Conservation (phyloP, 2,888 invertebrate genomes). For the Synergus gifuensis region DNA sequence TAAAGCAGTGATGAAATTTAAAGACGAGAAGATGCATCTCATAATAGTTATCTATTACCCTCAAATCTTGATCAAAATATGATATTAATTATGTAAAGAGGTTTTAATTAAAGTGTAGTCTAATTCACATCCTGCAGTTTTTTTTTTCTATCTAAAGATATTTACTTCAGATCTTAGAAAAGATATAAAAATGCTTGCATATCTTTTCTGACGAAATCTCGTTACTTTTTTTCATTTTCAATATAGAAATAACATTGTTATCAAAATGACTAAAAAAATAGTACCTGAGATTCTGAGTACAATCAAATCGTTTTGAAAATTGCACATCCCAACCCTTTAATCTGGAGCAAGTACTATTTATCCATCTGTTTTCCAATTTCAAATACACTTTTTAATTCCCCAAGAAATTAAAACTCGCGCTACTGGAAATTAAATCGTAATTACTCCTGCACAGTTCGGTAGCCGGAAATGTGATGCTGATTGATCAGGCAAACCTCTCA, state of each 20-base stretch:
- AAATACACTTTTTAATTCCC: constrained; percentile 6
- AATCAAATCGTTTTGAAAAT: constrained; percentile 24
- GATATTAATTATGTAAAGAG: too few species aligned
- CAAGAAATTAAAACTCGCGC: constrained; percentile 4
- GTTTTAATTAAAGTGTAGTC: too few species aligned
- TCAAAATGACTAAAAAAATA: background rate
- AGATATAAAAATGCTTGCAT: too few species aligned
- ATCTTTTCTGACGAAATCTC: too few species aligned
- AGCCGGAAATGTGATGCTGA: constrained; percentile 31
- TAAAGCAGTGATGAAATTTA: constrained; percentile 43
- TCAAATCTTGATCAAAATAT: background rate
- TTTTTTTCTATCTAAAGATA: too few species aligned
- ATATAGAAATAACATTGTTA: too few species aligned
- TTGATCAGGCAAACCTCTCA: constrained; percentile 26
- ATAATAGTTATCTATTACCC: background rate
- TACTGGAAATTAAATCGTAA: constrained; percentile 34
- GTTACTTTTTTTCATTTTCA: too few species aligned
- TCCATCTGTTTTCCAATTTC: constrained; percentile 17
- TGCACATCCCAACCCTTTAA: constrained; percentile 6
- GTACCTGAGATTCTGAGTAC: background rate
- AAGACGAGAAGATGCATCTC: background rate
- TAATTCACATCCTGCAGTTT: too few species aligned
- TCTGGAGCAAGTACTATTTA: constrained; percentile 1
- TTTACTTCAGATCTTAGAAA: too few species aligned
- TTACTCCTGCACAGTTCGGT: constrained; percentile 19